These are phyloP conservation scores for Oxyura jamaicensis DNA, from an alignment of 2,113 vertebrate genomes.

Conservation along the genomic window DNA sequence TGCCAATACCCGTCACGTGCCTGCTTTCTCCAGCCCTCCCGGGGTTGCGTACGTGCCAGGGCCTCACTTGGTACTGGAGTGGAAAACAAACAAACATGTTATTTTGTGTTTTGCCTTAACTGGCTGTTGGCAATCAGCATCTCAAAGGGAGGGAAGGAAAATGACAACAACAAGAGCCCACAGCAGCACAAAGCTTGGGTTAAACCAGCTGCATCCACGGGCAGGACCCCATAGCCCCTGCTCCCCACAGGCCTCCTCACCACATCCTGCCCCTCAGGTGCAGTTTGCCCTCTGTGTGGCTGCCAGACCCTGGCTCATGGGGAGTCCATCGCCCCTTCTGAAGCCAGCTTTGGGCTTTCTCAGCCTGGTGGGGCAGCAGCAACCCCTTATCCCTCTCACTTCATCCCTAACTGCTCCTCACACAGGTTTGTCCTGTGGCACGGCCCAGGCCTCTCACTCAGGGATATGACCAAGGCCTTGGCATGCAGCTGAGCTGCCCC, in stretches of 20 bases:
- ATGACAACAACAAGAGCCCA: not conserved
- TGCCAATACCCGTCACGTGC: not conserved
- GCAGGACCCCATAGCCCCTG: not conserved
- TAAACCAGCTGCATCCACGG: not conserved
- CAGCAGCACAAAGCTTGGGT: not conserved
- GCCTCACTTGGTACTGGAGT: not conserved
- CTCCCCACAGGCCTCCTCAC: not conserved
- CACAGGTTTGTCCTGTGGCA: not conserved
- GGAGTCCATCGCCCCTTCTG: not conserved
- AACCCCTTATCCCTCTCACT: not conserved
- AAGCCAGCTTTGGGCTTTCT: not conserved
- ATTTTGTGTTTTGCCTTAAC: not conserved
- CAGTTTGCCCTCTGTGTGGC: rapidly evolving
- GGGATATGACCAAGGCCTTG: rapidly evolving
- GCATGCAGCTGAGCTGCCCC: not conserved
- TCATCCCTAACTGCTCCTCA: not conserved
- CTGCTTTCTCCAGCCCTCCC: not conserved
- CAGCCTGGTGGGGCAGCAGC: not conserved
- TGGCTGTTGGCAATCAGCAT: not conserved
- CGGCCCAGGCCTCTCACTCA: not conserved
- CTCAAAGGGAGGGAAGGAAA: not conserved
- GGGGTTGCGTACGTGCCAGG: not conserved
- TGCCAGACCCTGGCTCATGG: not conserved
- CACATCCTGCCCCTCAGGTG: not conserved
- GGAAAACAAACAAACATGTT: rapidly evolving